Evolutionary conservation across 1,140 invertebrate genomes (phyloP).

Genomic region (Mercenaria mercenaria): DNA sequence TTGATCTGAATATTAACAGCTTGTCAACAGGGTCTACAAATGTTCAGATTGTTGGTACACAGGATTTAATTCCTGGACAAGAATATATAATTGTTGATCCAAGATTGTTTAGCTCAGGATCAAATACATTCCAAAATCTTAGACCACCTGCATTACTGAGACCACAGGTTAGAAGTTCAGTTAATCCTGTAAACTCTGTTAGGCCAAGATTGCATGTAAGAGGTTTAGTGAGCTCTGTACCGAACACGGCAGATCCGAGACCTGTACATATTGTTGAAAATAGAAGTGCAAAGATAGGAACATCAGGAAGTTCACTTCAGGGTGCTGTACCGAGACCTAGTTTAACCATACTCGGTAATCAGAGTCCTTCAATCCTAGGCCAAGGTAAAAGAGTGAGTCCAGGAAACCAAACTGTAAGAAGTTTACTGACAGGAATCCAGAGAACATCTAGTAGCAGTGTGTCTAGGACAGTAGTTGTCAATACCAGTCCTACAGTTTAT

Average conservation of each 20-base stretch:
- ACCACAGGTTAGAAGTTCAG: not conserved
- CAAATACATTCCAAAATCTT: not conserved
- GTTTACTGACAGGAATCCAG: not conserved
- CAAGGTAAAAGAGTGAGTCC: not conserved
- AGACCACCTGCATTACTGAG: not conserved
- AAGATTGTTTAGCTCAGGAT: not conserved
- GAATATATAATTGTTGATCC: constrained; percentile 44
- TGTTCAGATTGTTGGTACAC: constrained; percentile 47
- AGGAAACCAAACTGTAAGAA: not conserved
- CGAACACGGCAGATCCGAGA: not conserved
- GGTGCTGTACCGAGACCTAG: not conserved
- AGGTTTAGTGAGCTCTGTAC: not conserved
- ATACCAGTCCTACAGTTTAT: no score
- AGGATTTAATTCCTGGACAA: constrained; percentile 48
- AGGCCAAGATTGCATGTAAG: not conserved
- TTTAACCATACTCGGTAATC: not conserved
- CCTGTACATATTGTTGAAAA: constrained; percentile 32
- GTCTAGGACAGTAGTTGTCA: no score
- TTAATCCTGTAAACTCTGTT: not conserved
- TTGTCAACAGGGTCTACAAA: not conserved
- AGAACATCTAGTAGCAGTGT: not conserved
- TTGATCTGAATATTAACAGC: not conserved
- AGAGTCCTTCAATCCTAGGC: not conserved
- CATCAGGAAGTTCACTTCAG: not conserved
- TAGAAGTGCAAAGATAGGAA: not conserved